Base-by-base conservation (phyloP, 2,888 invertebrate genomes). In the Macrosoma leucophasiata region DNA sequence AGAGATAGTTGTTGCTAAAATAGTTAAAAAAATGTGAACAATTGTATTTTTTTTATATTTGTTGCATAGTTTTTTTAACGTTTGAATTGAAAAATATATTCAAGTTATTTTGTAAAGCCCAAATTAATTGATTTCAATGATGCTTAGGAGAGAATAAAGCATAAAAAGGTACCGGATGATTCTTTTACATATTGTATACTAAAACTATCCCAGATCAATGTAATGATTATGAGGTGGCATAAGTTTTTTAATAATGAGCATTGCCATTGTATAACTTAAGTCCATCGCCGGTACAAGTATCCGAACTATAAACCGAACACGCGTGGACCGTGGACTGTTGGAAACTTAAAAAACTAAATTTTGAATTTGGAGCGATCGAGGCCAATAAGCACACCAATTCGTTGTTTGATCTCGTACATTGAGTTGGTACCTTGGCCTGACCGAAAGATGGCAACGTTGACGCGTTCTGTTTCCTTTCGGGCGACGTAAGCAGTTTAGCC, bases 401-500 rank as follows among this genome's bases (percentile, higher is more conserved):
- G 52, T 58, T 61, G 55, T 62, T 59, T 59, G 57, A 63, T 64
- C 50, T 67, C 62, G 62, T 61, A 64, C 67, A 68, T 58, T 60
- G 52, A 54, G 48, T 42, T 55, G 74, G 76, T 82, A 84, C 84
- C 84, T 84, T 84, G 82, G 82, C 84, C 82, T 81, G 82, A 82
- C 78, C 82, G 79, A 73, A 81, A 67, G 69, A 58, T 62, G 79
- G 76, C 70, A 81, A 72, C 63, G 77, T 57, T 50, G 75, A 60
- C 54, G 74, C 62, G 61, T 65, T 68, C 72, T 76, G 77, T 66
- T 69, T 75, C 66, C 79, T 62, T 66, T 86, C 86, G 57, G 86
- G 86, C 39, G 92, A 92, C 46, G 93, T 93, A 56, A 93, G 85
- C 51, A 93, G 86, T 73, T 92, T 87, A 48, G 93, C 93, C 71